Evolutionary conservation across 2,113 vertebrate species (phyloP), one percentile per base, ranked within the genome.

Genomic region (Melospiza georgiana): DNA sequence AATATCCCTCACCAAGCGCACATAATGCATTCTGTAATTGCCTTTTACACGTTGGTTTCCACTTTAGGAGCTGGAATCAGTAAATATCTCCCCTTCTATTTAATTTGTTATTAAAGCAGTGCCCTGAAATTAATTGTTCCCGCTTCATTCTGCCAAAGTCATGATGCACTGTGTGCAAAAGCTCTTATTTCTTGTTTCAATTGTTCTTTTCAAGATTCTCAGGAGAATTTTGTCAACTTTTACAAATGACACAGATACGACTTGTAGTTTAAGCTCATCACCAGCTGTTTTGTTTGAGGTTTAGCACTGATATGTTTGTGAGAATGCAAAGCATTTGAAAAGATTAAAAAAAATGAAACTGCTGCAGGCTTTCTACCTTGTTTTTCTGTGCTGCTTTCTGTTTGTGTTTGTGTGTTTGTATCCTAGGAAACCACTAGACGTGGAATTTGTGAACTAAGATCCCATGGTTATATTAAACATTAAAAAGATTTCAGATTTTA

Each of bases 341-440:
- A 31, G 8, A 89, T 87, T 92, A 3, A 23, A 44, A 44, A 94
- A 86, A 77, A 4, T 61, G n/a, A 31, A 95, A 83, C 43, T 48
- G 28, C 54, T 87, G 41, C 20, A 91, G 84, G 71, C 24, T 91
- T 83, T 84, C 46, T 78, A 24, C 55, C 23, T 79, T 82, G 57
- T 91, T 96, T 94, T 90, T 59, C 59, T 65, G 48, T 33, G n/a
- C 46, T 76, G 20, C 41, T 57, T 90, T 94, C 71, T 89, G n/a
- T 89, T 95, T 90, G 41, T 79, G 25, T n/a, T 62, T 78, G 18
- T 82, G 17, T 87, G n/a, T 72, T 87, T 49, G 95, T 94, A 95
- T 91, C 91, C 93, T 88, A 93, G 91, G 94, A 95, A 95, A 96
- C 81, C 51, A 85, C 6, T 44, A 33, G 82, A 77, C 43, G 57